Conservation (phyloP, 2,797 vertebrate genomes). For the Cyclura pinguis region DNA sequence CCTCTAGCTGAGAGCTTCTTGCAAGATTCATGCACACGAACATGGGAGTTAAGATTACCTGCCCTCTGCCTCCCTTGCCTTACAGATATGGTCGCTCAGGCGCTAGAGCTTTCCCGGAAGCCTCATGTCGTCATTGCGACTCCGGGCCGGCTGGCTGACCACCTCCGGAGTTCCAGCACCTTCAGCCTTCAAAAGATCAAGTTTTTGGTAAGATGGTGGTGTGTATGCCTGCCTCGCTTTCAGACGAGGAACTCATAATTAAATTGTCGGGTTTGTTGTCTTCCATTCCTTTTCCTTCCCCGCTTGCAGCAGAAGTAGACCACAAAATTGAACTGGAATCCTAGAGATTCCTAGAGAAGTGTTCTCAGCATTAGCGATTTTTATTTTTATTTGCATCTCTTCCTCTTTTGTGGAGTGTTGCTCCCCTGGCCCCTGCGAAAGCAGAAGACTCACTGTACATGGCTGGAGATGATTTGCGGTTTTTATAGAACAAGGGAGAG, state of each 20-base stretch:
- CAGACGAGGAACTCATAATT: not conserved
- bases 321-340: too few relatives aligned
- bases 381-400: too few relatives aligned
- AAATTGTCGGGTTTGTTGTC: too few relatives aligned
- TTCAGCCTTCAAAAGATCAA: slow-evolving; percentile 88
- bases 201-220: slow-evolving; percentile 83
- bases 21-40: too few relatives aligned
- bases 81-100: slow-evolving; percentile 93
- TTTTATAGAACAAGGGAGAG: too few relatives aligned
- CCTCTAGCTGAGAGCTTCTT: not conserved
- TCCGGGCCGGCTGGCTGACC: slow-evolving; percentile 92
- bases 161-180: slow-evolving; percentile 92
- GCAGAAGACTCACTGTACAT: too few relatives aligned
- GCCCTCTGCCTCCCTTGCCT: not conserved
- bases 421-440: too few relatives aligned
- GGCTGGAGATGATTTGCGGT: too few relatives aligned
- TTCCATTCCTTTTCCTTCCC: not conserved
- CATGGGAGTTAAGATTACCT: not conserved
- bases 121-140: slow-evolving; percentile 95
- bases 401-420: too few relatives aligned
- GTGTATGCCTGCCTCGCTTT: not conserved
- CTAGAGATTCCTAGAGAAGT: too few relatives aligned
- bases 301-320: too few relatives aligned
- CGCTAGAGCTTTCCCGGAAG: slow-evolving; percentile 88
- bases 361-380: too few relatives aligned